Conservation (phyloP, 1,140 invertebrate genomes). For the Brachionus koreanus region DNA sequence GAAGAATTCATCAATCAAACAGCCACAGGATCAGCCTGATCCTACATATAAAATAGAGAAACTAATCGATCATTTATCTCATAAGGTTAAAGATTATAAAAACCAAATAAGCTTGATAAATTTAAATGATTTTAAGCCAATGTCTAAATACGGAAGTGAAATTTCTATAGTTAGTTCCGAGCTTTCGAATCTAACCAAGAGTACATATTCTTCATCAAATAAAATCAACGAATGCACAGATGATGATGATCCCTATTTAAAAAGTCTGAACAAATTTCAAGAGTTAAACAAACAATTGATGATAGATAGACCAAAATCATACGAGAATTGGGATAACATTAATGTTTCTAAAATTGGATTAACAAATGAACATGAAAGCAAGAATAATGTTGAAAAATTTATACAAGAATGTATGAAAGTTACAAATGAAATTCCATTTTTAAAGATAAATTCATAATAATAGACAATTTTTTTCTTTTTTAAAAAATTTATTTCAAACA, state of each 20-base stretch:
- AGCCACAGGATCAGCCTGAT: neutral
- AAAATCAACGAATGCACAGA: neutral
- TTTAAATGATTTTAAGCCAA: neutral
- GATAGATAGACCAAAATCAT: neutral
- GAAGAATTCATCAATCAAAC: neutral
- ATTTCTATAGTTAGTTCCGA: conserved; percentile 1
- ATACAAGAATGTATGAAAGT: conserved; percentile 24
- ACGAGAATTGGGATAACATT: neutral
- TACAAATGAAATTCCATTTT: neutral
- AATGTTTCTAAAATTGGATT: neutral
- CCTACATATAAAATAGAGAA: conserved; percentile 17
- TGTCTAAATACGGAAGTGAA: neutral
- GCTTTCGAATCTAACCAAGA: neutral
- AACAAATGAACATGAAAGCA: neutral
- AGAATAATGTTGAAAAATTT: neutral
- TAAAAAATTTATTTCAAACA: too few relatives aligned
- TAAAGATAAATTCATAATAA: neutral
- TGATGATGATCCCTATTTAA: conserved; percentile 27
- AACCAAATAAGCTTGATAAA: neutral
- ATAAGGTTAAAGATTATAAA: neutral
- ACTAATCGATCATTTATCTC: neutral
- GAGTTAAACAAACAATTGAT: conserved; percentile 5
- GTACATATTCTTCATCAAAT: neutral
- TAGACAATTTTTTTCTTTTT: too few relatives aligned
- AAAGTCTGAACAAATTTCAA: conserved; percentile 31